Evolutionary conservation across 2,888 invertebrate species (phyloP).

Genomic region (Odontocolon sp.): DNA sequence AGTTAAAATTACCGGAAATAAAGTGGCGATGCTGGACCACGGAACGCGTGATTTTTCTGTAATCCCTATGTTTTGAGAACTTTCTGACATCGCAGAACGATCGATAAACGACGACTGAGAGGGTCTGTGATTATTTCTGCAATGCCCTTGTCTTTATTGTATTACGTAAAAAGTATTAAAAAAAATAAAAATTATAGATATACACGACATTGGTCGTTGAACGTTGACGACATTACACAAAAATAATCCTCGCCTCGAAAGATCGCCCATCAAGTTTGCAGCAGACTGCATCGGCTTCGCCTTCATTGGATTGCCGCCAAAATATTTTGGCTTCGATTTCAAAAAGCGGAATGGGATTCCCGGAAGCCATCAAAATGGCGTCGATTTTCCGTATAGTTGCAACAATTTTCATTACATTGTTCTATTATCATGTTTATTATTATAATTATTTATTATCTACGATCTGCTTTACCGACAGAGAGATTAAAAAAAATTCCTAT

Average conservation of each 20-base stretch:
- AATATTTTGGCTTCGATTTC: conserved; percentile 28
- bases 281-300: conserved; percentile 15
- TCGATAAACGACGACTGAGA: conserved; percentile 42
- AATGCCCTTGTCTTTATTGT: conserved; percentile 5
- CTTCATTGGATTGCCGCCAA: conserved; percentile 35
- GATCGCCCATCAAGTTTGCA: conserved; percentile 15
- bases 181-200: background rate
- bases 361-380: background rate
- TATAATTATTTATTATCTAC: background rate
- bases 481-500: background rate
- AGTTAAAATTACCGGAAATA: conserved; percentile 46
- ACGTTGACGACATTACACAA: background rate
- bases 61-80: conserved; percentile 1
- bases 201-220: conserved; percentile 13
- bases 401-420: background rate
- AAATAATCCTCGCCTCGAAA: conserved; percentile 16
- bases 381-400: background rate
- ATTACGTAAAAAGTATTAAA: conserved; percentile 8
- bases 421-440: background rate
- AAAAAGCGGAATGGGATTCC: background rate
- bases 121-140: background rate
- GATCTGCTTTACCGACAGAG: conserved; percentile 1
- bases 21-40: conserved; percentile 40
- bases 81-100: conserved; percentile 45
- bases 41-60: conserved; percentile 20